Base-by-base conservation (phyloP, 2,797 vertebrate species). In the Pipistrellus pipistrellus region DNA sequence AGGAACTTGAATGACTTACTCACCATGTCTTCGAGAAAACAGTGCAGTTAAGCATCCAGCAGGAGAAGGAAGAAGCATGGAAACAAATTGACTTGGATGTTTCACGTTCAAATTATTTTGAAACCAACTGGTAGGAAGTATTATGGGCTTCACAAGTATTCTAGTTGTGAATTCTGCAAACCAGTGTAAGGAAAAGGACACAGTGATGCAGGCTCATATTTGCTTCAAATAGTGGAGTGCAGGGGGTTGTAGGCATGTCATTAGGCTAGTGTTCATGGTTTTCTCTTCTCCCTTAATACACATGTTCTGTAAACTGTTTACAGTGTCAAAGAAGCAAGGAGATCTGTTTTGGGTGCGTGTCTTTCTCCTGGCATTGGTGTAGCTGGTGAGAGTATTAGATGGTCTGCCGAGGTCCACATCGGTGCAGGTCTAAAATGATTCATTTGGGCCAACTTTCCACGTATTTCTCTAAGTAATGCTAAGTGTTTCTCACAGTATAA, bases 81-180 rank as follows among this genome's bases (percentile, higher is more conserved):
- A 55, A 90, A 91, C 41, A 88, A 85, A 72, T 38, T 59, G 55
- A 92, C 10, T 18, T 68, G 62, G 21, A 64, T 86, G 51, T 78
- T 84, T 97, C 44, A 72, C 0, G 7, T 90, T 90, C 84, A 72
- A 44, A 53, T 85, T 83, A 69, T 77, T 93, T 88, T 81, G 62
- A 94, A 96, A 82, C 75, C n/a, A 85, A 32, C 46, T 85, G 8
- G 38, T 91, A 88, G 73, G 85, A 96, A 91, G 78, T 83, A 17
- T 85, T 41, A 41, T 85, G 30, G 80, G 64, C 38, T 41, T 41
- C 38, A 41, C 38, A 41, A 41, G 38, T 41, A 94, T 77, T 73
- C 15, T 93, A 66, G n/a, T 88, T 88, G 14, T 57, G 80, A 94
- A 85, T 94, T 87, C 55, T 82, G 41, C 35, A 84, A 82, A 46